A percentile compares a stretch with the other conserved stretches of the same genome.
These are phyloP conservation scores for Lasaia peninsularis DNA, from an alignment of 1,140 invertebrate species.

Conservation along the genomic window DNA sequence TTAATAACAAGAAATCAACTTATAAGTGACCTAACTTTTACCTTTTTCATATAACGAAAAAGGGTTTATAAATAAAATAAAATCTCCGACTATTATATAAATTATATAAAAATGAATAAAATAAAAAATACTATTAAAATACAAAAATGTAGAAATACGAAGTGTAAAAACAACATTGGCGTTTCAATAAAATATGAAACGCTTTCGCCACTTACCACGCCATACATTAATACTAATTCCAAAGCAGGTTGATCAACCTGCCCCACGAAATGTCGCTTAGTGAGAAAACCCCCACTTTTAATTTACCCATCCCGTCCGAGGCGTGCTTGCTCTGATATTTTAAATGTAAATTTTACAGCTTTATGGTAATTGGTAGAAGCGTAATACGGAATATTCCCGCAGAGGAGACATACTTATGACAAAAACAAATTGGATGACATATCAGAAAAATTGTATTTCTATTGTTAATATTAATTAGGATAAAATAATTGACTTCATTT, in stretches of 20 bases:
- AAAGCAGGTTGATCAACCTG: not conserved
- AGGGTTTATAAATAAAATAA: too few relatives aligned
- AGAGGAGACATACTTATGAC: not conserved
- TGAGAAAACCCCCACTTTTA: not conserved
- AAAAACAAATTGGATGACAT: not conserved
- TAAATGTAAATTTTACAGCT: conserved; percentile 5
- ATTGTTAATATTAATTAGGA: too few relatives aligned
- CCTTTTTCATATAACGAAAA: too few relatives aligned
- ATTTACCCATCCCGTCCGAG: not conserved
- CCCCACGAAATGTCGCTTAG: not conserved
- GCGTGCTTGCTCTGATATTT: not conserved
- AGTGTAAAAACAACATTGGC: not conserved
- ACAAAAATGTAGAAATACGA: not conserved
- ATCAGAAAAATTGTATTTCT: too few relatives aligned
- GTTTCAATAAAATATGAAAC: not conserved
- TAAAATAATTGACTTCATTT: too few relatives aligned
- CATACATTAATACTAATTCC: conserved; percentile 2
- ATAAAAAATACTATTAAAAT: not conserved
- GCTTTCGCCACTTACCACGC: not conserved
- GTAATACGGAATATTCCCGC: not conserved
- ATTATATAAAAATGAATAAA: too few relatives aligned
- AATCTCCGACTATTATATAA: too few relatives aligned
- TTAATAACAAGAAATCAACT: too few relatives aligned
- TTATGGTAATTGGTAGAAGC: conserved; percentile 6
- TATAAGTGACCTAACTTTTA: too few relatives aligned